phyloP scores from a whole-genome alignment of 2,797 vertebrate species.

The Malacoctenus gilli region DNA sequence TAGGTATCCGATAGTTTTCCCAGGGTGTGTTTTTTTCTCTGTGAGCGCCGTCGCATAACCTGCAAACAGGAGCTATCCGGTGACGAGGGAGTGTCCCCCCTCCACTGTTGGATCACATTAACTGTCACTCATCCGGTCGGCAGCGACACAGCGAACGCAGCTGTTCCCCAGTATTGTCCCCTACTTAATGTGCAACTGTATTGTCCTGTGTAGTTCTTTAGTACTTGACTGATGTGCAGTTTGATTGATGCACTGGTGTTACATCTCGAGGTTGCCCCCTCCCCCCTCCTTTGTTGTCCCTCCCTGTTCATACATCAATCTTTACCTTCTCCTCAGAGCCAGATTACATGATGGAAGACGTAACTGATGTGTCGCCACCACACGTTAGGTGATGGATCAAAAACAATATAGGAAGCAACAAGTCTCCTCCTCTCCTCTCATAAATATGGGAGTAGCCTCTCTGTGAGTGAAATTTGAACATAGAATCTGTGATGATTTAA shows the following conservation, averaged over 20 bases:
- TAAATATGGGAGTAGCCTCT: too few species aligned
- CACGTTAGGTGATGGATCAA: constrained; percentile 10
- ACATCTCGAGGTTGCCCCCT: too few species aligned
- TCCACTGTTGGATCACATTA: constrained; percentile 34
- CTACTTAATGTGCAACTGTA: background rate
- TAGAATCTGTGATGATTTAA: too few species aligned
- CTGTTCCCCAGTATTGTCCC: background rate
- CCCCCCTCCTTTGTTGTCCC: too few species aligned
- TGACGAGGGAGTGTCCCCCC: constrained; percentile 55
- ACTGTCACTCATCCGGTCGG: constrained; percentile 22
- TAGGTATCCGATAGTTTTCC: constrained; percentile 61
- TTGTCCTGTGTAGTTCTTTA: too few species aligned
- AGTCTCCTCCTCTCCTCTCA: background rate
- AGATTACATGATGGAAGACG: constrained; percentile 1
- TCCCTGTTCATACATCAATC: background rate
- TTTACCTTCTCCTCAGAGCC: constrained; percentile 3
- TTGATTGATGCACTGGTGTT: background rate
- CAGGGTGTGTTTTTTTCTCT: constrained; percentile 52
- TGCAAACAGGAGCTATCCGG: constrained; percentile 42
- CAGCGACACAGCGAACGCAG: constrained; percentile 3
- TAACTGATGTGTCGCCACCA: constrained; percentile 1
- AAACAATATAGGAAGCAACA: background rate
- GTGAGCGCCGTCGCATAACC: constrained; percentile 14
- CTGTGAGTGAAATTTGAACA: too few species aligned
- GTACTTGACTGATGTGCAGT: background rate